Evolutionary conservation across 2,113 vertebrate genomes (phyloP).

Genomic region (Cranoglanis bouderius): DNA sequence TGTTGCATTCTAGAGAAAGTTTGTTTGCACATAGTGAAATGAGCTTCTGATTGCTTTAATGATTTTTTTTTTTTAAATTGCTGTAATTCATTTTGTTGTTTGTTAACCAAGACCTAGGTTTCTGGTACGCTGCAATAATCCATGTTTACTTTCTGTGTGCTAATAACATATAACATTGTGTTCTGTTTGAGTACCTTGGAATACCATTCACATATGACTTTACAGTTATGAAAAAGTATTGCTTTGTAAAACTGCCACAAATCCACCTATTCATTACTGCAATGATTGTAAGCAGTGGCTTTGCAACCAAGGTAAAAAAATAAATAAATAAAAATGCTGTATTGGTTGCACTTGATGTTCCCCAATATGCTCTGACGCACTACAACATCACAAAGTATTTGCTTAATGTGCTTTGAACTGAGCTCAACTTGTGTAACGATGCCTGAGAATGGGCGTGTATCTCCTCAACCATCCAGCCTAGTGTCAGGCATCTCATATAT

Average conservation of each 20-base stretch:
- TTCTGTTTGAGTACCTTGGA: not conserved
- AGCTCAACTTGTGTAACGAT: constrained; percentile 12
- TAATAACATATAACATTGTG: not conserved
- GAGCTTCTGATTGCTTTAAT: not conserved
- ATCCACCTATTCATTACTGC: constrained; percentile 31
- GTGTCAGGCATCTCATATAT: constrained; percentile 43
- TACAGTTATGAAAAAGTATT: not conserved
- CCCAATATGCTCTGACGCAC: constrained; percentile 7
- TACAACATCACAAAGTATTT: not conserved
- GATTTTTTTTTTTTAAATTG: not conserved
- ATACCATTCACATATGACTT: constrained; percentile 15
- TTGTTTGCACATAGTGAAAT: not conserved
- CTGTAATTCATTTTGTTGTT: not conserved
- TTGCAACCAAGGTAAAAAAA: constrained; percentile 5
- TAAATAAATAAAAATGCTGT: not conserved
- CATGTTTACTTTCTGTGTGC: constrained; percentile 26
- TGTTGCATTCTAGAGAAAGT: not conserved
- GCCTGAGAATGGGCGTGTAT: constrained; percentile 27
- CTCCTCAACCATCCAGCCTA: constrained; percentile 45
- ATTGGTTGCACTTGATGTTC: constrained; percentile 20
- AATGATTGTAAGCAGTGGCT: constrained; percentile 28
- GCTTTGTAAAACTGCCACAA: not conserved
- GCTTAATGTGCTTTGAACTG: constrained; percentile 10
- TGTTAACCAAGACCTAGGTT: not conserved
- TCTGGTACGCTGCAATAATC: not conserved